Conservation (phyloP, 2,113 vertebrate genomes). For the Cololabis saira region DNA sequence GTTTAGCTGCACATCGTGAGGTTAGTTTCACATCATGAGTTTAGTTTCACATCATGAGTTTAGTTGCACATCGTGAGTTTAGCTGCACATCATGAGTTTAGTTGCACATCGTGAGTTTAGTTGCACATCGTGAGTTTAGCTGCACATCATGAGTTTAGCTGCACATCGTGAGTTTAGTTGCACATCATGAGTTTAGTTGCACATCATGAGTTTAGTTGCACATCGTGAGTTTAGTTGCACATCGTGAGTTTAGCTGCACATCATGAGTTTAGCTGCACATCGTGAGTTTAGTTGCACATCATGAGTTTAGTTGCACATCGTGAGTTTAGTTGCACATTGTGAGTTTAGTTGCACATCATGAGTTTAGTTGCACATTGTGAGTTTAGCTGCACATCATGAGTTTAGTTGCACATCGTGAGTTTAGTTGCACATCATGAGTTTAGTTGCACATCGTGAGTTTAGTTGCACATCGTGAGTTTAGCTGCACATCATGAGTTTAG, state of each 20-base stretch:
- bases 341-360: constrained; percentile 95
- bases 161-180: constrained; percentile 95
- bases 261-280: constrained; percentile 96
- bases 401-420: constrained; percentile 96
- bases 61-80: constrained; percentile 95
- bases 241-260: constrained; percentile 96
- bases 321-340: constrained; percentile 96
- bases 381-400: constrained; percentile 96
- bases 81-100: constrained; percentile 95
- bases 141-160: constrained; percentile 96
- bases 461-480: constrained; percentile 95
- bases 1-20: constrained; percentile 98
- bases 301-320: constrained; percentile 96
- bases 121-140: constrained; percentile 95
- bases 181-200: constrained; percentile 96
- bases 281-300: constrained; percentile 95
- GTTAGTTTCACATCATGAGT: no score
- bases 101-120: constrained; percentile 96
- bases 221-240: constrained; percentile 95
- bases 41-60: constrained; percentile 98
- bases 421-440: constrained; percentile 94
- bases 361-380: constrained; percentile 96
- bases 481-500: constrained; percentile 96
- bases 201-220: constrained; percentile 96
- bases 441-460: constrained; percentile 95